Evolutionary conservation across 2,888 invertebrate species (phyloP), one percentile per base, ranked within the genome.

Genomic region (Hypena proboscidalis): DNA sequence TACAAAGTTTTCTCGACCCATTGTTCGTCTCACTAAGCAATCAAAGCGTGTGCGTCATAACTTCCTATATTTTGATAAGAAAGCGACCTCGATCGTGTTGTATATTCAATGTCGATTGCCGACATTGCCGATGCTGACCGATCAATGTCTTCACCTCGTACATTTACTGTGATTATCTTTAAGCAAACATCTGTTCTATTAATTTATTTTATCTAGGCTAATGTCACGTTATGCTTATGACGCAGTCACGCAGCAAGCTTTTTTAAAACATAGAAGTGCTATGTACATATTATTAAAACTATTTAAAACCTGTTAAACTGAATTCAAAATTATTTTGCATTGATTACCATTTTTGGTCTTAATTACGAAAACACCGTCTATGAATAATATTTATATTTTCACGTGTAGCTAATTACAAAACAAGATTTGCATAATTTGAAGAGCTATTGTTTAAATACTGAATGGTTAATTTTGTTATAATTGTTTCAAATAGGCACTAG

Each of bases 101-200:
- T 44, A 38, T 53, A 57, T 50, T 61, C 64, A 69, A 65, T 61
- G 64, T 48, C 67, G 31, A n/a, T n/a, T n/a, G n/a, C n/a, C n/a
- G n/a, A n/a, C n/a, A n/a, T n/a, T n/a, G n/a, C n/a, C n/a, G n/a
- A n/a, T n/a, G n/a, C n/a, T n/a, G n/a, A 52, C 29, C 52, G 37
- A 66, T 65, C 61, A 64, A 68, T 64, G 58, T 39, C 47, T 40
- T 32, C 31, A 11, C n/a, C n/a, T 36, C 31, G 14, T 37, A 21
- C 3, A 13, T 9, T 10, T 26, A 36, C 15, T 25, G 32, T 43
- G 21, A 38, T 37, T n/a, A n/a, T n/a, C n/a, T n/a, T 44, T 45
- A 56, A 37, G 47, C 48, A 38, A 53, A 45, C 27, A 31, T 31
- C 25, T 26, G 3, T 17, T 17, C 17, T 17, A 17, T 4, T 4